A percentile compares a stretch with the other conserved stretches of the same genome.
Conservation (phyloP, 2,797 vertebrate genomes). For the Sciaenops ocellatus region DNA sequence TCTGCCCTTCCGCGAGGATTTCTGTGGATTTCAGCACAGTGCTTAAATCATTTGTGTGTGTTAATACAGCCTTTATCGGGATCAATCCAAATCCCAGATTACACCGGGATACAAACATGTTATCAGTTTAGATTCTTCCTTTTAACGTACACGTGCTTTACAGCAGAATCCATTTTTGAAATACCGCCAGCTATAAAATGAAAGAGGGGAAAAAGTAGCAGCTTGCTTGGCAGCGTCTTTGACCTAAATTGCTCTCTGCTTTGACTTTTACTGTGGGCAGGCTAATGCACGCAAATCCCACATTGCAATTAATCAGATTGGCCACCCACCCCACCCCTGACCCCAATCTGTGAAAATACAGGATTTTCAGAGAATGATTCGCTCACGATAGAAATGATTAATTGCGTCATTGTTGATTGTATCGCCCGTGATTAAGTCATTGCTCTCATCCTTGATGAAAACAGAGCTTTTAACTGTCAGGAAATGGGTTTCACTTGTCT, state of each 20-base stretch:
- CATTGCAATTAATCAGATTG: conserved; percentile 88
- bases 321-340: conserved; percentile 81
- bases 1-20: neutral
- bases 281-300: conserved; percentile 87
- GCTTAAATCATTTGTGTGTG: conserved; percentile 53
- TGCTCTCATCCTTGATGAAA: conserved; percentile 53
- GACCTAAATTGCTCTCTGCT: conserved; percentile 82
- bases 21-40: conserved; percentile 26
- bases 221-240: conserved; percentile 79
- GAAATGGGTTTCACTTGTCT: conserved; percentile 1
- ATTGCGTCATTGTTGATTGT: conserved; percentile 70
- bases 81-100: conserved; percentile 64
- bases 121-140: conserved; percentile 47
- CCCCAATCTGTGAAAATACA: conserved; percentile 84
- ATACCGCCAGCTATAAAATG: conserved; percentile 42
- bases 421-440: conserved; percentile 62
- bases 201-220: conserved; percentile 56
- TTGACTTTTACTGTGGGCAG: conserved; percentile 71
- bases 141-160: conserved; percentile 43
- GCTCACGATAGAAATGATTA: conserved; percentile 71
- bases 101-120: conserved; percentile 39
- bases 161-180: conserved; percentile 57
- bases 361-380: conserved; percentile 78
- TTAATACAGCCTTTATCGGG: conserved; percentile 40
- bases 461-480: conserved; percentile 16